Percentiles rank a stretch among this genome's conserved stretches.
Evolutionary conservation across 2,113 vertebrate genomes (phyloP).

Genomic region (Tringa solitaria): DNA sequence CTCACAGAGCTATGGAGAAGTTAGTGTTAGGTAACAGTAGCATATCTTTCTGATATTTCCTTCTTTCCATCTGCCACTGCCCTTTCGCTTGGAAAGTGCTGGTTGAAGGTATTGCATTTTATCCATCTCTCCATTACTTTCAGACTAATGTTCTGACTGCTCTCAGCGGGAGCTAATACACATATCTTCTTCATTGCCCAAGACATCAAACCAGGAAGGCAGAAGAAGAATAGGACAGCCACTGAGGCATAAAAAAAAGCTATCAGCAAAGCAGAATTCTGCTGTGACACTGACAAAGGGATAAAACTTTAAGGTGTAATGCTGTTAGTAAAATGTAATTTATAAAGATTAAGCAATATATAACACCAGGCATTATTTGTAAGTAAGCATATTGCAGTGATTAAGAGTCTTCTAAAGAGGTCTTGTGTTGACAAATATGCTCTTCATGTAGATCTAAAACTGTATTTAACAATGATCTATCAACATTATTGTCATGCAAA

Average conservation of each 20-base stretch:
- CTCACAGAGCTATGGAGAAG: neutral
- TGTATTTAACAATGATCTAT: neutral
- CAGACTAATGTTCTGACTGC: neutral
- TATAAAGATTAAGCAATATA: neutral
- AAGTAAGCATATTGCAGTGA: neutral
- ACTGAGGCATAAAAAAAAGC: neutral
- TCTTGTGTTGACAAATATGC: neutral
- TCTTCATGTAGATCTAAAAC: neutral
- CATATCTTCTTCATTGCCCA: neutral
- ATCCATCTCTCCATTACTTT: neutral
- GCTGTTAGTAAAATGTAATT: neutral
- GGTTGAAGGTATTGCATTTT: neutral
- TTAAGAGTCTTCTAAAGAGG: neutral
- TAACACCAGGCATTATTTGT: neutral
- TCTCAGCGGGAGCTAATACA: neutral
- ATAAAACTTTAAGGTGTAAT: neutral
- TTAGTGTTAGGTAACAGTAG: neutral
- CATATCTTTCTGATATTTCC: neutral
- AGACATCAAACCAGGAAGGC: neutral
- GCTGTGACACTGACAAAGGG: neutral
- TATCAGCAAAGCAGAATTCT: neutral
- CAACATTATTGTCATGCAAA: neutral
- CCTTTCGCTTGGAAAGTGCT: neutral
- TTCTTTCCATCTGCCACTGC: neutral
- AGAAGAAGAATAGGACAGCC: neutral